Base-by-base conservation (phyloP, 2,888 invertebrate genomes). In the Exocentrus adspersus region DNA sequence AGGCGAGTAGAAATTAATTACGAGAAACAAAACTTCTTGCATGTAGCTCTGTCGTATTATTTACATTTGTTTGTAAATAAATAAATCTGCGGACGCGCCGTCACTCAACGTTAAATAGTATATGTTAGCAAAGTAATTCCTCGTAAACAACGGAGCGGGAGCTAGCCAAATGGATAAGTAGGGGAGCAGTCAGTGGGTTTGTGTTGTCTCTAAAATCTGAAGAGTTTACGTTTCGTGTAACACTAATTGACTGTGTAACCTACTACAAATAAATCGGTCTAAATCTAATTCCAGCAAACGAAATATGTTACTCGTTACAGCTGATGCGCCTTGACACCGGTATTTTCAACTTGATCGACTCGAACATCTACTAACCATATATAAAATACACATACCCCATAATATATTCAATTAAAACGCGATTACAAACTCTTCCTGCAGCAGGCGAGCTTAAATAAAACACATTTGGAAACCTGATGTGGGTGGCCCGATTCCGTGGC, bases 221-320 rank as follows among this genome's bases (percentile, higher is more conserved):
- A 65, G 69, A 67, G 72, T 74, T 75, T 72, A 72, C 71, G 71
- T 74, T 70, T 54, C 59, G 59, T 72, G 72, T 73, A 74, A 74
- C 74, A 75, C 73, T 76, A 76, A 76, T 76, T 76, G 76, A 75
- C 75, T 74, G 67, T 74, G 69, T 70, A 68, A 70, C 70, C 62
- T 62, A 63, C 66, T 54, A 70, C 69, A 74, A 76, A 76, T 71
- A 75, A 74, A 74, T 73, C 72, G 64, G 72, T 72, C 75, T 72
- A 69, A 75, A 73, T 75, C 70, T 72, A 69, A 75, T 74, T 75
- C 70, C 64, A 73, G 72, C 67, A 69, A 65, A 71, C 61, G 52
- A 64, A 67, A 69, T 71, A 68, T 70, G 73, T 74, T 72, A 74
- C 73, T 70, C 72, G 65, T 59, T 52, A 60, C 54, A 67, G 68